These are phyloP conservation scores for Clistopyga incitator DNA, from an alignment of 2,888 invertebrate genomes.

Conservation along the genomic window DNA sequence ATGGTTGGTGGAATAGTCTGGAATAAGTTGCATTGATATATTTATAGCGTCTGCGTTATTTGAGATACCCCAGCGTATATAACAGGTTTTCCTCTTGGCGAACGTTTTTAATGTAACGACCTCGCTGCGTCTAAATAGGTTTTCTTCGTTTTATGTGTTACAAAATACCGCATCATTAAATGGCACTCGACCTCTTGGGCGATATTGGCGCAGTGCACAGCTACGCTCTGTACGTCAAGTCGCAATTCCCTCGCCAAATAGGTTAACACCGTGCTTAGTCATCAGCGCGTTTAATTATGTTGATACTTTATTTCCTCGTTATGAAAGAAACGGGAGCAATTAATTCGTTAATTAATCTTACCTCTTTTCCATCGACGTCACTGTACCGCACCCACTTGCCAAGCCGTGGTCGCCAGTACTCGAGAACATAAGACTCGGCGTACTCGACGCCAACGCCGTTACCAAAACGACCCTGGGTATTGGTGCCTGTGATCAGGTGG, in stretches of 20 bases:
- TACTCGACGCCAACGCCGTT: conserved; percentile 90
- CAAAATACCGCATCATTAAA: neutral
- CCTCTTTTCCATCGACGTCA: conserved; percentile 87
- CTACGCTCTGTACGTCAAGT: too few relatives aligned
- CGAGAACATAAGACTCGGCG: conserved; percentile 88
- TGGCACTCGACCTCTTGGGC: neutral
- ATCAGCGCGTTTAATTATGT: neutral
- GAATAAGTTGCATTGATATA: too few relatives aligned
- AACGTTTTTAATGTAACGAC: too few relatives aligned
- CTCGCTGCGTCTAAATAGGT: too few relatives aligned
- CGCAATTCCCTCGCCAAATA: too few relatives aligned
- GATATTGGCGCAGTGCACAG: too few relatives aligned
- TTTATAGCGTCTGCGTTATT: too few relatives aligned
- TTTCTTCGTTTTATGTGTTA: neutral
- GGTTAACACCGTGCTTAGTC: neutral
- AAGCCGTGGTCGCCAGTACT: conserved; percentile 87
- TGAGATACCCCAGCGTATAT: too few relatives aligned
- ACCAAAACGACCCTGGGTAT: conserved; percentile 89
- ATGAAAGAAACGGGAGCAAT: neutral
- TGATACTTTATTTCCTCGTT: neutral
- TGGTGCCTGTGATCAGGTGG: conserved; percentile 88
- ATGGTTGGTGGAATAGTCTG: too few relatives aligned
- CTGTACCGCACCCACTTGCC: conserved; percentile 88
- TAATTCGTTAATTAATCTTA: conserved; percentile 77
- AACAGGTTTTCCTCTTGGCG: too few relatives aligned